Percentiles rank a stretch among this genome's conserved stretches.
Evolutionary conservation across 2,797 vertebrate genomes (phyloP).

Genomic region (Orestias chungarensis): DNA sequence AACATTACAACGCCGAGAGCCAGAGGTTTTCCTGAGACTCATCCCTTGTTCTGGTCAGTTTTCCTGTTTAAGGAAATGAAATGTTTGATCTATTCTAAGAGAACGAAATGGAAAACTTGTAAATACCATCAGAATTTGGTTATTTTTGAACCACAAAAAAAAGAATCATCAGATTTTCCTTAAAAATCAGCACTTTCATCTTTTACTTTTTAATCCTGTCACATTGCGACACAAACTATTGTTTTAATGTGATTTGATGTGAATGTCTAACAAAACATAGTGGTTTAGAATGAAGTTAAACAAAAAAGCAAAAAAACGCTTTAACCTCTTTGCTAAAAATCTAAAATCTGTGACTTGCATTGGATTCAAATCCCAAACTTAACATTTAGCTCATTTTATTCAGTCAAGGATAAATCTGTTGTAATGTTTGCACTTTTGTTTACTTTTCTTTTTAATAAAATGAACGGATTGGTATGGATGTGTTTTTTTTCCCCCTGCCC

Average conservation of each 20-base stretch:
- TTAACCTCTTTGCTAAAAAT: neutral
- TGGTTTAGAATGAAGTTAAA: neutral
- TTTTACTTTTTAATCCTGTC: neutral
- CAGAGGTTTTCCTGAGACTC: slow-evolving; percentile 25
- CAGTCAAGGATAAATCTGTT: no score
- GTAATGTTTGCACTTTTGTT: no score
- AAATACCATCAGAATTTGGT: neutral
- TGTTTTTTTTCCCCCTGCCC: no score
- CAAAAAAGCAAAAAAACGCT: neutral
- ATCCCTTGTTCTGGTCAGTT: neutral
- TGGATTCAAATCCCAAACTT: neutral
- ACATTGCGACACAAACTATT: neutral
- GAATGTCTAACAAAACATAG: neutral
- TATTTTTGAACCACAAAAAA: neutral
- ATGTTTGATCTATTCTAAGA: neutral
- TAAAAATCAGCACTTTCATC: neutral
- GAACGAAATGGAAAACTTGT: neutral
- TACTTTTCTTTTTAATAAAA: no score
- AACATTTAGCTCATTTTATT: no score
- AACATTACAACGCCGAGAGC: slow-evolving; percentile 12
- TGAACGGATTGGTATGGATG: no score
- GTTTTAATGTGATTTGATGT: neutral
- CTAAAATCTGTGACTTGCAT: neutral
- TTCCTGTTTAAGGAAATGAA: neutral
- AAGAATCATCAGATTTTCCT: neutral